These are phyloP conservation scores for Oligia strigilis DNA, from an alignment of 2,888 invertebrate species.

Conservation along the genomic window DNA sequence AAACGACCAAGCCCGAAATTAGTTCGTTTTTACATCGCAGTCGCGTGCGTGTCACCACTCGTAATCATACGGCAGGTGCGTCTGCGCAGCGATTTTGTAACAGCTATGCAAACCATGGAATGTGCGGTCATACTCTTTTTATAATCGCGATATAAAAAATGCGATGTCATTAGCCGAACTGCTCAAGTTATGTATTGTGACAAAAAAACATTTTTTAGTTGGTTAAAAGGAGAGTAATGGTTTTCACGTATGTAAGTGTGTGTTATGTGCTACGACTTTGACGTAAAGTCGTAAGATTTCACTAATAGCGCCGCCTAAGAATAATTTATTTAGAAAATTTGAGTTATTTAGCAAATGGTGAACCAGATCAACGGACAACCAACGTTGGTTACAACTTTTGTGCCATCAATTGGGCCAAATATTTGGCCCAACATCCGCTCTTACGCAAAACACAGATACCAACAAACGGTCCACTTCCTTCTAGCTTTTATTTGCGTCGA, in stretches of 20 bases:
- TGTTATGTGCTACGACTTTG: constrained; percentile 46
- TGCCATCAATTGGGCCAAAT: constrained; percentile 14
- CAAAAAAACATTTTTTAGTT: constrained; percentile 37
- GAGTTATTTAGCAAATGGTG: constrained; percentile 4
- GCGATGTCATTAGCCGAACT: constrained; percentile 52
- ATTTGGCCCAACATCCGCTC: constrained; percentile 48
- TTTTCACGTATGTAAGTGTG: constrained; percentile 27
- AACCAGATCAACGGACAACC: constrained; percentile 4
- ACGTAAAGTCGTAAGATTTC: constrained; percentile 49
- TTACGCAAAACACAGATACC: constrained; percentile 50
- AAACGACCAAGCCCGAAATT: constrained; percentile 50
- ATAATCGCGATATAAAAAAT: constrained; percentile 54
- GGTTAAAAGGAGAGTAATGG: constrained; percentile 60
- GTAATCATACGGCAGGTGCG: constrained; percentile 65
- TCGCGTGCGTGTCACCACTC: constrained; percentile 63
- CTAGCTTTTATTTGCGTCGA: constrained; percentile 48
- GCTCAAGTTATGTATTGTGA: constrained; percentile 34
- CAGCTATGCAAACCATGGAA: constrained; percentile 65
- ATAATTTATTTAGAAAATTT: constrained; percentile 33
- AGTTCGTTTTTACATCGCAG: constrained; percentile 54
- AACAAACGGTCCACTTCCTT: constrained; percentile 36
- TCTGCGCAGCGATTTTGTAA: constrained; percentile 61
- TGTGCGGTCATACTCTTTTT: constrained; percentile 60
- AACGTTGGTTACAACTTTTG: neutral
- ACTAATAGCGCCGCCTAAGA: constrained; percentile 15